Conservation (phyloP, 1,140 invertebrate genomes). For the Drosophila sp. region DNA sequence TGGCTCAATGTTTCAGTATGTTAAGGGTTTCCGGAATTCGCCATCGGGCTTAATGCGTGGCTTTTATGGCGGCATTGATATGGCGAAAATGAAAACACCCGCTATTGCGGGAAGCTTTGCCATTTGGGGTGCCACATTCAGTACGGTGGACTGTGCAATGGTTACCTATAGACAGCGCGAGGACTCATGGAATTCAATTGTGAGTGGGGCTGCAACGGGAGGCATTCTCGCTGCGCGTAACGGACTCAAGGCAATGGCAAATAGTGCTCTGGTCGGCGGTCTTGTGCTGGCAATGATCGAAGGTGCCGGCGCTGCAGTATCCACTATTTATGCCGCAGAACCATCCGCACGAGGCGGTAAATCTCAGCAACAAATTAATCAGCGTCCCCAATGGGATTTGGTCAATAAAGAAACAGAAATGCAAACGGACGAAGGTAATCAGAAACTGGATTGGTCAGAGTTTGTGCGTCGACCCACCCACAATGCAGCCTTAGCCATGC, state of each 20-base stretch:
- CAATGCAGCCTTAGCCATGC: not conserved
- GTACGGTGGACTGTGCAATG: slow-evolving; percentile 64
- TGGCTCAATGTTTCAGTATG: slow-evolving; percentile 58
- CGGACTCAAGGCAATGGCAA: slow-evolving; percentile 66
- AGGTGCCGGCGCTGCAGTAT: slow-evolving; percentile 58
- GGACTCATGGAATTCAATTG: slow-evolving; percentile 68
- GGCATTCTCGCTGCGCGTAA: slow-evolving; percentile 63
- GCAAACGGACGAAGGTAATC: not conserved
- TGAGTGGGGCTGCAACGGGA: slow-evolving; percentile 63
- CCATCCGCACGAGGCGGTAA: not conserved
- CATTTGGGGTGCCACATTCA: slow-evolving; percentile 68
- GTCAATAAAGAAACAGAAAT: not conserved
- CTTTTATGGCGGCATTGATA: slow-evolving; percentile 58
- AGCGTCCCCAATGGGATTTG: slow-evolving; percentile 53
- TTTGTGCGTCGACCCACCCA: slow-evolving; percentile 39
- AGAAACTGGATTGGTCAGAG: slow-evolving; percentile 6
- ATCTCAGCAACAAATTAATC: not conserved
- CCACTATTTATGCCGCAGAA: slow-evolving; percentile 62
- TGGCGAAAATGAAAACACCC: slow-evolving; percentile 62
- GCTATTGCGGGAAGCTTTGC: slow-evolving; percentile 67
- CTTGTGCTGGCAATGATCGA: slow-evolving; percentile 65
- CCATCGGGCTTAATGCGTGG: slow-evolving; percentile 53
- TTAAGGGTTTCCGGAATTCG: slow-evolving; percentile 62
- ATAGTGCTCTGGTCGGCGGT: slow-evolving; percentile 64
- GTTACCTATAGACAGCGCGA: slow-evolving; percentile 56